These are phyloP conservation scores for Alexandromys fortis DNA, from an alignment of 2,113 vertebrate genomes.

Conservation along the genomic window DNA sequence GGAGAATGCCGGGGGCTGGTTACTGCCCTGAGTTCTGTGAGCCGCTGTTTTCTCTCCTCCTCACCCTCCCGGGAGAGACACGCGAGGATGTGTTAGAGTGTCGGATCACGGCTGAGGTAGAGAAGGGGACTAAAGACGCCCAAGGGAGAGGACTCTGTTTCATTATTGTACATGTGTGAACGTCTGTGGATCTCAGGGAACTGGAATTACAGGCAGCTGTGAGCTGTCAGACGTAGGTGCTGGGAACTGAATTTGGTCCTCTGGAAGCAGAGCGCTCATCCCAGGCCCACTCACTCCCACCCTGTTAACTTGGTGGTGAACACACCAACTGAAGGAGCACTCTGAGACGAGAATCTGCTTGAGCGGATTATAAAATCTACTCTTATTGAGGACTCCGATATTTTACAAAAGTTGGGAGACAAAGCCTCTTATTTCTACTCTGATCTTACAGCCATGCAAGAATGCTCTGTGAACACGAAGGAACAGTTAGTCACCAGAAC, in stretches of 20 bases:
- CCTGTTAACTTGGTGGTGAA: background rate
- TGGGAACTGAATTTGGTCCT: background rate
- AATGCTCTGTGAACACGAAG: background rate
- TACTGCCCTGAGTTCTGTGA: background rate
- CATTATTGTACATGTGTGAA: background rate
- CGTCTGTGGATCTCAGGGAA: too few species aligned
- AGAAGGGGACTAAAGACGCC: background rate
- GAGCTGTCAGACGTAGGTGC: background rate
- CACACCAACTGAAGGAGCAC: background rate
- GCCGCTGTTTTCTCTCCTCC: too few species aligned
- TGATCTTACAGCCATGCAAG: conserved; percentile 40
- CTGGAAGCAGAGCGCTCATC: background rate
- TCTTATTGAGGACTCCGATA: background rate
- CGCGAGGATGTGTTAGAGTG: background rate
- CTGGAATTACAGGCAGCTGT: background rate
- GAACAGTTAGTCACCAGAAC: background rate
- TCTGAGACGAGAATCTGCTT: background rate
- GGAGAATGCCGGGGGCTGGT: background rate
- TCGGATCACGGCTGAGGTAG: too few species aligned
- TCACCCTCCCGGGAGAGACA: background rate
- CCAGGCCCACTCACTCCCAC: background rate
- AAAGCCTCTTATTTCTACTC: conserved; percentile 24
- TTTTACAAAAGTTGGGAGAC: conserved; percentile 36
- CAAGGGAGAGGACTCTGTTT: background rate
- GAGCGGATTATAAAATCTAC: background rate